Evolutionary conservation across 2,113 vertebrate genomes (phyloP).

Genomic region (Hymenochirus boettgeri): DNA sequence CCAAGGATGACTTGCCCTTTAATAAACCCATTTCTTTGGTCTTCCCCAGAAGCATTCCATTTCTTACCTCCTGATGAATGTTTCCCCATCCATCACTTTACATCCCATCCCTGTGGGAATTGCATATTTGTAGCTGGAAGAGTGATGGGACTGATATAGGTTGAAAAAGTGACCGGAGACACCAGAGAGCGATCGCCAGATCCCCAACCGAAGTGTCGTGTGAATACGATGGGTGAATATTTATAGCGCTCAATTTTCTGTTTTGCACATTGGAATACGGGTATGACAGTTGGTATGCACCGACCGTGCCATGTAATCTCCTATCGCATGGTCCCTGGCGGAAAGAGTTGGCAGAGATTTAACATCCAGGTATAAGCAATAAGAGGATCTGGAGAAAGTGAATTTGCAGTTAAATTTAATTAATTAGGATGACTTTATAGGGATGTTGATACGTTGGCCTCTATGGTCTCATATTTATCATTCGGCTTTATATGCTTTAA

Average conservation of each 20-base stretch:
- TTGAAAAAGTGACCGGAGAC: conserved; percentile 15
- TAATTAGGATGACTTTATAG: too few species aligned
- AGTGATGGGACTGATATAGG: conserved; percentile 6
- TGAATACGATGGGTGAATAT: not conserved
- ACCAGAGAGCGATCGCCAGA: conserved; percentile 31
- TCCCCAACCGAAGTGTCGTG: conserved; percentile 16
- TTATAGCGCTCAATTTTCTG: not conserved
- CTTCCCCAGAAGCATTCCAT: too few species aligned
- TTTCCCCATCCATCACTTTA: conserved; percentile 42
- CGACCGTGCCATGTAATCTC: not conserved
- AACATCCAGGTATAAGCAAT: too few species aligned
- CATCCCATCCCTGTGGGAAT: conserved; percentile 28
- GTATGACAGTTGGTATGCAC: not conserved
- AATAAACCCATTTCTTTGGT: too few species aligned
- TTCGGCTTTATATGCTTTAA: too few species aligned
- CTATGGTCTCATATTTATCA: too few species aligned
- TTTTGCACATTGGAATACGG: not conserved
- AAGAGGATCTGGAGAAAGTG: too few species aligned
- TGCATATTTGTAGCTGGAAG: conserved; percentile 14
- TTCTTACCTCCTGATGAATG: conserved; percentile 36
- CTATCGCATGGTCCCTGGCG: not conserved
- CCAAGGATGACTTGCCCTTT: too few species aligned
- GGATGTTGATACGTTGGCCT: too few species aligned
- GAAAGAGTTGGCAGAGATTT: too few species aligned
- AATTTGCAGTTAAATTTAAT: too few species aligned